Percentiles rank a stretch among this genome's conserved stretches.
Conservation (phyloP, 2,888 invertebrate species). For the Sepioteuthis lessoniana region DNA sequence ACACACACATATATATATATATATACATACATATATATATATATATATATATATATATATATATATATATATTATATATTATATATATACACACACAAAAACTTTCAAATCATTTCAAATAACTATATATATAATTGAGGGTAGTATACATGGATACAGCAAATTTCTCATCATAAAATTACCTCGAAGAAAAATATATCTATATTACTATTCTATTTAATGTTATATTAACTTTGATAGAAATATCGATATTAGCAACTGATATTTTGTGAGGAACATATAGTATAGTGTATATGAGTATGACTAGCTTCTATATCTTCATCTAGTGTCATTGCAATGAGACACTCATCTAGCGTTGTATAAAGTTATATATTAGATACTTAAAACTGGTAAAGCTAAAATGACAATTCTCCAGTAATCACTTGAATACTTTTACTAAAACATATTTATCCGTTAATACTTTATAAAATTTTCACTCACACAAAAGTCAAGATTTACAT, state of each 20-base stretch:
- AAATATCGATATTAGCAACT: not conserved
- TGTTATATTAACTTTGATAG: not conserved
- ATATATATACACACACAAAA: too few relatives aligned
- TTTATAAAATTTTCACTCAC: not conserved
- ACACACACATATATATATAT: not conserved
- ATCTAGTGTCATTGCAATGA: not conserved
- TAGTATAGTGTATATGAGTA: not conserved
- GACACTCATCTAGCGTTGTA: not conserved
- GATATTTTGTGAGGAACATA: not conserved
- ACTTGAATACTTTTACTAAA: not conserved
- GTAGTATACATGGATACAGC: not conserved
- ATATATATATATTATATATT: not conserved
- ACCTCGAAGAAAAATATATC: not conserved
- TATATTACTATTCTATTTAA: not conserved
- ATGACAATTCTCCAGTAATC: too few relatives aligned
- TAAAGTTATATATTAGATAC: too few relatives aligned
- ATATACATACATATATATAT: not conserved
- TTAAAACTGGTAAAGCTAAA: too few relatives aligned
- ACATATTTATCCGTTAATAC: not conserved
- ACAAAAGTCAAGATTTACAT: not conserved
- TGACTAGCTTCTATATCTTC: not conserved
- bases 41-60: slow-evolving; percentile 16
- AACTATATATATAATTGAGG: too few relatives aligned
- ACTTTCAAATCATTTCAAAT: too few relatives aligned
- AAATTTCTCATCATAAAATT: not conserved